Percentiles rank a stretch among this genome's conserved stretches.
Evolutionary conservation across 35 echinoderm and acorn worm genomes (phyloP).

Genomic region (Anneissia japonica): DNA sequence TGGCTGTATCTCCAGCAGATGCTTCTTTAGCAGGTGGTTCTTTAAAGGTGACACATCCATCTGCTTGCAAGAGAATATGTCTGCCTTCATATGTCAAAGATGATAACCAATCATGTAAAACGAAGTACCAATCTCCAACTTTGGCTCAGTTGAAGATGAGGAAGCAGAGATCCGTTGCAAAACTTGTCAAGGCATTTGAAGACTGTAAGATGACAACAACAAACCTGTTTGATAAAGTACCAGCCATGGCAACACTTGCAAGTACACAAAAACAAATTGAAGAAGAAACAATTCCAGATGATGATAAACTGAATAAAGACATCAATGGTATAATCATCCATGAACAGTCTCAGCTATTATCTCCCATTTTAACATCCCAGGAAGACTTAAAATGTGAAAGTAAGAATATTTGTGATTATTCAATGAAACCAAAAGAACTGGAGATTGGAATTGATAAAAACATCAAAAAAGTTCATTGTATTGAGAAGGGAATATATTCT

Average conservation of each 20-base stretch:
- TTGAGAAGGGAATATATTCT: no score
- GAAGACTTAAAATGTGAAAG: no score
- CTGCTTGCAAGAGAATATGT: neutral
- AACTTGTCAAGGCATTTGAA: neutral
- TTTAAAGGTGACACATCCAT: neutral
- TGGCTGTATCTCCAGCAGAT: neutral
- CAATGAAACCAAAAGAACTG: no score
- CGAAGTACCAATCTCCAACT: neutral
- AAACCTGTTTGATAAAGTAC: neutral
- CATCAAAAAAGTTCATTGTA: no score
- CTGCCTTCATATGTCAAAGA: neutral
- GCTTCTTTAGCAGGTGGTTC: neutral
- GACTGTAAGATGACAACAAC: neutral
- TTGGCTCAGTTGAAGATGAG: neutral
- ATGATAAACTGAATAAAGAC: no score
- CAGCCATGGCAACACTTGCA: neutral
- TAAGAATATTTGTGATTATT: no score
- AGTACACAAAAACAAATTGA: neutral
- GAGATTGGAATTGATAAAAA: no score
- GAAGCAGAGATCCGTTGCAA: neutral
- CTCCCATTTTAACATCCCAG: no score
- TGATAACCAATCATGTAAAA: neutral
- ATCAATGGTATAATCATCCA: no score
- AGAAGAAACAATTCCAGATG: no score
- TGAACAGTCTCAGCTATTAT: no score